These are phyloP conservation scores for Metallyticus violacea DNA, from an alignment of 2,888 invertebrate species.

Conservation along the genomic window DNA sequence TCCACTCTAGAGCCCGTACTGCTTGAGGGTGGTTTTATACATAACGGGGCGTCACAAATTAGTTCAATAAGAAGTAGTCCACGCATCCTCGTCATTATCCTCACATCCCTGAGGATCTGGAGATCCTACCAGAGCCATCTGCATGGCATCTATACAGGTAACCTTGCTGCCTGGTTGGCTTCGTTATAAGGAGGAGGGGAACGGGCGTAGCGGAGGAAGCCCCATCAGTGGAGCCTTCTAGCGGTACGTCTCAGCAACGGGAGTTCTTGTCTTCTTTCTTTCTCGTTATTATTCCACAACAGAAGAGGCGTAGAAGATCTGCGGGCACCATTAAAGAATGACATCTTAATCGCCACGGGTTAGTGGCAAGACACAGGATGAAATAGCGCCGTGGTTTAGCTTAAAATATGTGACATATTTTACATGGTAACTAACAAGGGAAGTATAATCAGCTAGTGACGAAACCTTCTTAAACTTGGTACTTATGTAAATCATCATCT, in stretches of 20 bases:
- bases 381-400: too few relatives aligned
- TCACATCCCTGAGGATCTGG: slow-evolving; percentile 2
- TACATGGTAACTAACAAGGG: too few relatives aligned
- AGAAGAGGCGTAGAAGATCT: background rate
- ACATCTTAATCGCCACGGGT: background rate
- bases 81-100: slow-evolving; percentile 44
- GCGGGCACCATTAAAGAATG: background rate
- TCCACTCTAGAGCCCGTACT: background rate
- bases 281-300: background rate
- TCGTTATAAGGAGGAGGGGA: background rate
- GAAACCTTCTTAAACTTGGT: too few relatives aligned
- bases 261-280: background rate
- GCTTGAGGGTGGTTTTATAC: slow-evolving; percentile 9
- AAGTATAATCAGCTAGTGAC: too few relatives aligned
- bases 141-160: slow-evolving; percentile 11
- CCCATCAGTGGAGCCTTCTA: background rate
- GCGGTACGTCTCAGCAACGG: background rate
- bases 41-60: slow-evolving; percentile 42
- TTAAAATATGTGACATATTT: too few relatives aligned
- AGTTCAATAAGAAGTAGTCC: slow-evolving; percentile 54
- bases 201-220: too few relatives aligned
- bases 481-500: too few relatives aligned
- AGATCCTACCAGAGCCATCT: slow-evolving; percentile 7
- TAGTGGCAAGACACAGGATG: too few relatives aligned
- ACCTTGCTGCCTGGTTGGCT: slow-evolving; percentile 6